A percentile compares a stretch with the other conserved stretches of the same genome.
phyloP scores from a whole-genome alignment of 1,140 invertebrate species.

The Scaptomyza graminum region DNA sequence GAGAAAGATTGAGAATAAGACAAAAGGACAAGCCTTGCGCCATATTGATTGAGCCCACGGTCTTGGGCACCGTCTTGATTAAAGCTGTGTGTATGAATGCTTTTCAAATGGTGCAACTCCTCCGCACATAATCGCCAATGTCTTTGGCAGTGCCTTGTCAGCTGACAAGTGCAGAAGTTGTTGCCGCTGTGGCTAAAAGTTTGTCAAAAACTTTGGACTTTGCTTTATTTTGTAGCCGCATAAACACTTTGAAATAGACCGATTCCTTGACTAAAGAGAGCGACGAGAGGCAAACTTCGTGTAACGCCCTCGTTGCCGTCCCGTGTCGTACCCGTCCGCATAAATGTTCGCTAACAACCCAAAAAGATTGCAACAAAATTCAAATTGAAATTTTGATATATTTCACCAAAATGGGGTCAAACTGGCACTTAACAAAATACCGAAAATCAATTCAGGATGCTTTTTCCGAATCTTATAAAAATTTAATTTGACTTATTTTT shows the following conservation, averaged over 20 bases:
- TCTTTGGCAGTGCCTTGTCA: conserved; percentile 20
- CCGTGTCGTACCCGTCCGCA: neutral
- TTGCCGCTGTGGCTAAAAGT: conserved; percentile 64
- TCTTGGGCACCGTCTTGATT: conserved; percentile 32
- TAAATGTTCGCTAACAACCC: conserved; percentile 73
- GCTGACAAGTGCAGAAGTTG: conserved; percentile 75
- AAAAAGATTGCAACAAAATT: conserved; percentile 69
- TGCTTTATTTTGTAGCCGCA: conserved; percentile 80
- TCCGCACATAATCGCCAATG: neutral
- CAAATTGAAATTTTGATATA: conserved; percentile 69
- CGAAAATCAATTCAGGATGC: neutral
- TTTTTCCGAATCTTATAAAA: neutral
- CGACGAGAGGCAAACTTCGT: conserved; percentile 57
- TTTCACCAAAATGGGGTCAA: conserved; percentile 7
- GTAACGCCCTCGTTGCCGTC: neutral
- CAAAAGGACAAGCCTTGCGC: conserved; percentile 56
- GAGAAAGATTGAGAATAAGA: conserved; percentile 27
- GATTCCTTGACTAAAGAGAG: conserved; percentile 31
- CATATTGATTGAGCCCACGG: conserved; percentile 54
- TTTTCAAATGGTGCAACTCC: conserved; percentile 53
- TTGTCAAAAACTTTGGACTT: conserved; percentile 76
- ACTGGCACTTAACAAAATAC: neutral
- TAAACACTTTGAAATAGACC: conserved; percentile 81
- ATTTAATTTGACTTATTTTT: neutral
- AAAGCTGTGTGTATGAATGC: conserved; percentile 35